Conservation (phyloP, 2,797 vertebrate genomes). For the Melanogrammus aeglefinus region DNA sequence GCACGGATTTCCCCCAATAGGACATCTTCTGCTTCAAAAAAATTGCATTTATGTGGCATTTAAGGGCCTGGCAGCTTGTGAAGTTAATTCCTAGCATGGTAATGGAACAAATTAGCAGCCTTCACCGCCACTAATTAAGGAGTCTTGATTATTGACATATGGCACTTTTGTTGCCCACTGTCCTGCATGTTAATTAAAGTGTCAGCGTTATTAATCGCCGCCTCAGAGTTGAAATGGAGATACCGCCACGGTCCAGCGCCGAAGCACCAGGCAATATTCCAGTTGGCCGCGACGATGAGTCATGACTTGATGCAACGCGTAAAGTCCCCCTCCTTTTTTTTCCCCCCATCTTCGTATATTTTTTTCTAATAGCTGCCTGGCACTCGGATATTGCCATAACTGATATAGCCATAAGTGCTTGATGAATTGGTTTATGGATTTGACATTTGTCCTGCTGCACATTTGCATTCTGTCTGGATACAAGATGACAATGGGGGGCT, state of each 20-base stretch:
- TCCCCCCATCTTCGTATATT: neutral
- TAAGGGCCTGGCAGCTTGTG: slow-evolving; percentile 35
- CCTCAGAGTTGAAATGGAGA: slow-evolving; percentile 34
- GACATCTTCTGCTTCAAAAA: neutral
- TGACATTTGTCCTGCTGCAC: slow-evolving; percentile 61
- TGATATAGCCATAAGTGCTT: slow-evolving; percentile 44
- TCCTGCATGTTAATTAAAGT: slow-evolving; percentile 59
- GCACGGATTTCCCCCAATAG: neutral
- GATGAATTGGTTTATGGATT: slow-evolving; percentile 64
- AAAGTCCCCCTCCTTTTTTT: slow-evolving; percentile 44
- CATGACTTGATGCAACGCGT: slow-evolving; percentile 42
- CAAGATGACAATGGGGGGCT: slow-evolving; percentile 36
- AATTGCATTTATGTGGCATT: neutral
- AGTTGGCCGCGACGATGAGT: slow-evolving; percentile 46
- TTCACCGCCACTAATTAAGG: slow-evolving; percentile 67
- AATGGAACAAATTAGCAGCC: slow-evolving; percentile 62
- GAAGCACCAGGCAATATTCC: slow-evolving; percentile 13
- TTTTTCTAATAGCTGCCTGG: slow-evolving; percentile 40
- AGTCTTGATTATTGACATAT: slow-evolving; percentile 71
- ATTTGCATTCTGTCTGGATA: slow-evolving; percentile 54
- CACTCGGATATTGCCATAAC: slow-evolving; percentile 38
- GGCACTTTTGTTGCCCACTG: slow-evolving; percentile 58
- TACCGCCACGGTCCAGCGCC: slow-evolving; percentile 11
- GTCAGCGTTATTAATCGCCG: slow-evolving; percentile 49
- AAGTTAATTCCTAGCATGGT: slow-evolving; percentile 39